Conservation (phyloP, 2,888 invertebrate genomes). For the Matsumyia berberina region DNA sequence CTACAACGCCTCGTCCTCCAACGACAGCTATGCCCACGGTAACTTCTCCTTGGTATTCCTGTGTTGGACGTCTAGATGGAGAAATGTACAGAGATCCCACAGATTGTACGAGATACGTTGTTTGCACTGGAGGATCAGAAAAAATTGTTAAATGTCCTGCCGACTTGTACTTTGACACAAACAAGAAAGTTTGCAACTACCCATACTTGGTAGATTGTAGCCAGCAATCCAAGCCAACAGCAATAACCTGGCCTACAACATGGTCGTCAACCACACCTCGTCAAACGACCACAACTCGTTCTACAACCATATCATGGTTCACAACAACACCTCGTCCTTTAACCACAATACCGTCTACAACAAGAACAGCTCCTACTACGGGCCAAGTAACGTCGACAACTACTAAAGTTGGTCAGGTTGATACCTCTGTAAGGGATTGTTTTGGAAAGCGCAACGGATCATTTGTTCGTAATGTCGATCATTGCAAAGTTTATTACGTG, state of each 20-base stretch:
- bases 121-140: conserved; percentile 5
- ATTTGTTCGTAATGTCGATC: conserved; percentile 32
- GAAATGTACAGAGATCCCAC: conserved; percentile 3
- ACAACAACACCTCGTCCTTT: background rate
- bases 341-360: background rate
- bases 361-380: background rate
- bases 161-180: conserved; percentile 3
- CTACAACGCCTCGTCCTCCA: background rate
- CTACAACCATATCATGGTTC: background rate
- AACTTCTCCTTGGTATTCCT: background rate
- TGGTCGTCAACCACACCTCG: background rate
- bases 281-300: background rate
- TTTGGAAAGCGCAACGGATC: conserved; percentile 29
- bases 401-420: conserved; percentile 38
- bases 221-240: too few species aligned
- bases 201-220: background rate
- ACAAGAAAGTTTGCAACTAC: background rate
- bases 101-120: conserved; percentile 14
- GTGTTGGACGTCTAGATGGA: too few species aligned
- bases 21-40: background rate
- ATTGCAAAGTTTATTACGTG: conserved; percentile 66
- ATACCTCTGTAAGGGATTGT: conserved; percentile 29
- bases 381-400: background rate
- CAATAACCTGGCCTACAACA: background rate
- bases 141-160: background rate